Conservation (phyloP, 2,113 vertebrate species). For the Peromyscus californicus region DNA sequence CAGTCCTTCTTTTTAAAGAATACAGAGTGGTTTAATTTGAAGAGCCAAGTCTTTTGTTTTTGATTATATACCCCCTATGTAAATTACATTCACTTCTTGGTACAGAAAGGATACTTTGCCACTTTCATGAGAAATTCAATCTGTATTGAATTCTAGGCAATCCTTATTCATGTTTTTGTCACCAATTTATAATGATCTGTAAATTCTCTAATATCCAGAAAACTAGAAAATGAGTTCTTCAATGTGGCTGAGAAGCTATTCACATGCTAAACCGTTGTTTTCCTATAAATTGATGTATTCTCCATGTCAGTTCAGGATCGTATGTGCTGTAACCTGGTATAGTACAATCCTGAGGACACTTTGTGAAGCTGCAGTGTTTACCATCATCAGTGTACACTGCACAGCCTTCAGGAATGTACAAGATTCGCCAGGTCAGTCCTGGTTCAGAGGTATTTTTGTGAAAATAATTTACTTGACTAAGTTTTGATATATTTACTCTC, state of each 20-base stretch:
- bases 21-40: constrained; percentile 15
- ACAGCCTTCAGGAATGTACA: neutral
- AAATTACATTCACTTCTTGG: constrained; percentile 16
- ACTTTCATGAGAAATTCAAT: neutral
- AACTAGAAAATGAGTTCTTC: neutral
- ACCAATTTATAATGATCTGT: neutral
- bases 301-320: neutral
- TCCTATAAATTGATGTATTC: neutral
- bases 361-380: neutral
- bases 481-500: neutral
- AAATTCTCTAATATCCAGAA: neutral
- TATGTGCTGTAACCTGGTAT: neutral
- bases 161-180: neutral
- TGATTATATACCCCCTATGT: constrained; percentile 31
- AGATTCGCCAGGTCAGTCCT: no score
- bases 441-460: no score
- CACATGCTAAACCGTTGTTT: neutral
- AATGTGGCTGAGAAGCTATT: neutral
- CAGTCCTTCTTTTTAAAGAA: neutral
- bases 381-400: neutral
- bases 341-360: neutral
- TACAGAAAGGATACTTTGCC: neutral
- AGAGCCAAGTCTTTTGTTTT: constrained; percentile 30
- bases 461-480: neutral
- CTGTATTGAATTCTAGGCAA: neutral